These are phyloP conservation scores for Noctua comes DNA, from an alignment of 2,888 invertebrate genomes.

Conservation along the genomic window DNA sequence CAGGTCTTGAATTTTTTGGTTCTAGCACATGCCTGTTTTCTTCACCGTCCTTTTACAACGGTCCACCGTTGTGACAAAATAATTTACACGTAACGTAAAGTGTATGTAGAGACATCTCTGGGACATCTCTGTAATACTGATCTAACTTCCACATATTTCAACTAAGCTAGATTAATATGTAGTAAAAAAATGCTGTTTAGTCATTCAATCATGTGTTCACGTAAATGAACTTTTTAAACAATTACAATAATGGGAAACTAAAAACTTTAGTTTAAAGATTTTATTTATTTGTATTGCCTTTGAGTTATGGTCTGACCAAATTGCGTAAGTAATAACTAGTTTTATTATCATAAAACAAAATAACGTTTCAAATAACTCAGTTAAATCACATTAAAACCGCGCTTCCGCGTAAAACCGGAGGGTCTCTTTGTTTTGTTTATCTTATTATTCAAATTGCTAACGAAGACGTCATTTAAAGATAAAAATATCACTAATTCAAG, in stretches of 20 bases:
- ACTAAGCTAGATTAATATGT: no score
- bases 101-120: no score
- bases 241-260: neutral
- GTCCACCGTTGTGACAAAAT: neutral
- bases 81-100: no score
- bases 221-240: neutral
- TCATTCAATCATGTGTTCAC: no score
- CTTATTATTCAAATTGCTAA: slow-evolving; percentile 45
- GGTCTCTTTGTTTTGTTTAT: slow-evolving; percentile 46
- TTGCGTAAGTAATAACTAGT: neutral
- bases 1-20: neutral
- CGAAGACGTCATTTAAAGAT: slow-evolving; percentile 42
- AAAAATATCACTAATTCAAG: slow-evolving; percentile 38
- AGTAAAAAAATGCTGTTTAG: no score
- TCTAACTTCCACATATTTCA: no score
- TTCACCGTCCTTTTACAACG: neutral
- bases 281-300: slow-evolving; percentile 2
- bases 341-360: neutral
- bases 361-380: neutral
- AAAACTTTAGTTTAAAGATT: neutral
- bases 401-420: slow-evolving; percentile 58
- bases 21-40: neutral
- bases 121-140: neutral
- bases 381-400: slow-evolving; percentile 35
- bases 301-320: neutral